Evolutionary conservation across 92 coral and sea anemone species (phyloP).

Genomic region (Montipora capitata): DNA sequence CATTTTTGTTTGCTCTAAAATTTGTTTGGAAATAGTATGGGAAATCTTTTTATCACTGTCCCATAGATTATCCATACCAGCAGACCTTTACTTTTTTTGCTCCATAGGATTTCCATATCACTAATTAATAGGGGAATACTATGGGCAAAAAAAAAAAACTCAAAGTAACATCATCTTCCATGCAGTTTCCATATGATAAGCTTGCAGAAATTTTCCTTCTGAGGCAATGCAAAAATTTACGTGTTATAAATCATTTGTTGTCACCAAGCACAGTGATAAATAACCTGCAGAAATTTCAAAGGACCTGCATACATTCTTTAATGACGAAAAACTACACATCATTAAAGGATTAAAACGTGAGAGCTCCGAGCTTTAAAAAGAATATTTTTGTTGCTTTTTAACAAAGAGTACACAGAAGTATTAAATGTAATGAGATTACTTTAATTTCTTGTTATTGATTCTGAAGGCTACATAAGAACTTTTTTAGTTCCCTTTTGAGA

Average conservation of each 20-base stretch:
- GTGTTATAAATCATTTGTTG: neutral
- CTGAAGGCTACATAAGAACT: constrained; percentile 6
- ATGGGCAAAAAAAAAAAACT: neutral
- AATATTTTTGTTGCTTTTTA: constrained; percentile 4
- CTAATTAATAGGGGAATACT: neutral
- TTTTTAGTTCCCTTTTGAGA: constrained; percentile 11
- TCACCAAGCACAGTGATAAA: neutral
- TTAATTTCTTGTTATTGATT: constrained; percentile 4
- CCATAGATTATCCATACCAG: constrained; percentile 49
- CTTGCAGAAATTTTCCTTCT: neutral
- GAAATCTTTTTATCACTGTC: constrained; percentile 28
- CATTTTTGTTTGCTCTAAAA: constrained; percentile 17
- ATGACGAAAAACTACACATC: constrained; percentile 2
- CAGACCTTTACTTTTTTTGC: neutral
- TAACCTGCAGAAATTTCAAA: neutral
- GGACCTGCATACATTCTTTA: constrained; percentile 2
- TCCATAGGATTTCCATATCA: constrained; percentile 27
- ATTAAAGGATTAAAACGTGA: constrained; percentile 1
- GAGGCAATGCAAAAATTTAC: neutral
- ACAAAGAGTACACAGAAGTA: constrained; percentile 7
- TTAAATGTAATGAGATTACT: constrained; percentile 1
- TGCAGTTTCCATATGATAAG: neutral
- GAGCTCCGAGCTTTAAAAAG: neutral
- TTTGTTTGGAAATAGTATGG: constrained; percentile 32
- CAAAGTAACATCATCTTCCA: constrained; percentile 3